A percentile compares a stretch with the other conserved stretches of the same genome.
Evolutionary conservation across 2,888 invertebrate species (phyloP).

Genomic region (Drosophila cracens): DNA sequence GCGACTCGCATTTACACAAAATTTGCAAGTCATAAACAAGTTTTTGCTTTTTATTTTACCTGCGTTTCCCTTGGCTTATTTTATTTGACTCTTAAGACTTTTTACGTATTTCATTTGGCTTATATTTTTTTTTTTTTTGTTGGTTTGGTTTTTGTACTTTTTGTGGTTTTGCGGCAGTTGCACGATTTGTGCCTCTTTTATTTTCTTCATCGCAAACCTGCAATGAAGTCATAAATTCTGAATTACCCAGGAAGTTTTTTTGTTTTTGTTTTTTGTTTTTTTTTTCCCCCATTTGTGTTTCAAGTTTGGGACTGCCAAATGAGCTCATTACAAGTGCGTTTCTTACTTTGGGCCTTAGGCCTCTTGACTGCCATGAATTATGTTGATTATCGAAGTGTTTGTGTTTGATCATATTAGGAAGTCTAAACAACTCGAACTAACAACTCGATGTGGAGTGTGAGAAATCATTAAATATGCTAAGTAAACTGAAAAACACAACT

Average conservation of each 20-base stretch:
- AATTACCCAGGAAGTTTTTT: conserved; percentile 59
- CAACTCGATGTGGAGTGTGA: conserved; percentile 23
- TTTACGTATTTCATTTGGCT: conserved; percentile 40
- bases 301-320: conserved; percentile 35
- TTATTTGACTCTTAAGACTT: conserved; percentile 19
- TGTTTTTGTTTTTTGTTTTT: conserved; percentile 14
- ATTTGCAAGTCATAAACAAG: conserved; percentile 82
- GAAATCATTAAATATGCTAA: neutral
- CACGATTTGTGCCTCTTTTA: conserved; percentile 49
- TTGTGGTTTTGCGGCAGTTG: conserved; percentile 36
- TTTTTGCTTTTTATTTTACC: conserved; percentile 75
- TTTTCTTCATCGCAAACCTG: conserved; percentile 32
- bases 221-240: conserved; percentile 73
- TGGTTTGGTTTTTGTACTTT: neutral
- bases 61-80: conserved; percentile 35
- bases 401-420: conserved; percentile 31
- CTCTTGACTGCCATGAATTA: conserved; percentile 21
- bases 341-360: conserved; percentile 19
- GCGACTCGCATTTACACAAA: conserved; percentile 62
- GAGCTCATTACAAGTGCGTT: conserved; percentile 57
- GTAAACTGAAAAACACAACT: neutral
- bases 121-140: conserved; percentile 2
- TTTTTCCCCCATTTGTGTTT: conserved; percentile 15
- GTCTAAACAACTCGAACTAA: conserved; percentile 24
- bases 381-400: conserved; percentile 41